phyloP scores from a whole-genome alignment of 1,140 invertebrate species.

The Leguminivora glycinivorella region DNA sequence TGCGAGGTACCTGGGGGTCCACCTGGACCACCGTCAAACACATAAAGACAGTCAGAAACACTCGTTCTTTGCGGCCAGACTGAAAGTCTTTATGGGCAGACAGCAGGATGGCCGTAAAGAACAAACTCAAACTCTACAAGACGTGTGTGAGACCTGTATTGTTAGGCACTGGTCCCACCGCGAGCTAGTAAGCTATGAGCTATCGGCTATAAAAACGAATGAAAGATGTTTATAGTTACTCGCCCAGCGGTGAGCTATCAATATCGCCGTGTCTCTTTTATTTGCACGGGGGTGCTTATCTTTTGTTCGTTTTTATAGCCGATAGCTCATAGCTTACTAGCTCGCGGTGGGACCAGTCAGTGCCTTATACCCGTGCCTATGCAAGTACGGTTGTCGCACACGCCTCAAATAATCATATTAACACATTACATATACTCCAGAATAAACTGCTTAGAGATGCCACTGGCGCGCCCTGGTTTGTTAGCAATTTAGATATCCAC shows the following conservation, averaged over 20 bases:
- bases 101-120: conserved; percentile 36
- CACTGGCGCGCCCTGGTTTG: conserved; percentile 34
- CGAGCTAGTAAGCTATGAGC: too few relatives aligned
- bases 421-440: conserved; percentile 43
- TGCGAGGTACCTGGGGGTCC: conserved; percentile 36
- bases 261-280: too few relatives aligned
- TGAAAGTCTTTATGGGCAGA: conserved; percentile 33
- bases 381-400: conserved; percentile 36
- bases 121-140: conserved; percentile 41
- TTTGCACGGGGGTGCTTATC: too few relatives aligned
- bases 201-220: too few relatives aligned
- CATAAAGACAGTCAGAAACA: conserved; percentile 1
- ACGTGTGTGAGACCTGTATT: conserved; percentile 36
- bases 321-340: too few relatives aligned
- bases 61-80: conserved; percentile 19
- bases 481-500: conserved; percentile 20
- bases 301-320: too few relatives aligned
- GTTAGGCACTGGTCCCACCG: too few relatives aligned
- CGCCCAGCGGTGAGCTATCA: too few relatives aligned
- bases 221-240: too few relatives aligned
- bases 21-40: conserved; percentile 30
- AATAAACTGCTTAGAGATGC: conserved; percentile 45
- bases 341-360: too few relatives aligned
- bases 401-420: conserved; percentile 28
- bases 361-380: too few relatives aligned